Percentiles rank a stretch among this genome's conserved stretches.
Evolutionary conservation across 2,797 vertebrate genomes (phyloP).

Genomic region (Pristis pectinata): DNA sequence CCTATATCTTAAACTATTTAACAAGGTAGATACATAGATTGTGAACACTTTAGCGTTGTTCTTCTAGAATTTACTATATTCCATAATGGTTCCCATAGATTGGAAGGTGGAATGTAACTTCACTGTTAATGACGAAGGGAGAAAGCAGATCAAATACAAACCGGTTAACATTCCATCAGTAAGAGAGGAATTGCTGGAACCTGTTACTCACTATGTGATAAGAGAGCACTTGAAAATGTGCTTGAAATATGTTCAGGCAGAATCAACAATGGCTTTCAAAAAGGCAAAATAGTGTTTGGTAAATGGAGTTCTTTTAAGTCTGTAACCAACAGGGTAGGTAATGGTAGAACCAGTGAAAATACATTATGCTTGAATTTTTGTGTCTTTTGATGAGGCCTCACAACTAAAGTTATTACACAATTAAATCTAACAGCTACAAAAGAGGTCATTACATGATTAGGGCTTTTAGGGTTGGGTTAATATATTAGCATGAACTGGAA

Average conservation of each 20-base stretch:
- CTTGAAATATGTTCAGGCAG: not conserved
- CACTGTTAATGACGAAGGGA: not conserved
- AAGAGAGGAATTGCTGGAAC: not conserved
- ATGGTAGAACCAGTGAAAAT: not conserved
- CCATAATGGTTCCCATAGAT: not conserved
- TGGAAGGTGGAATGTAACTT: not conserved
- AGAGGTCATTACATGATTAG: not conserved
- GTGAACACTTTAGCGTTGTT: not conserved
- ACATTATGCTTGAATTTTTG: not conserved
- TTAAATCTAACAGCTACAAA: too few species aligned
- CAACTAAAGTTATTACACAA: too few species aligned
- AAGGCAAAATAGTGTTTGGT: not conserved
- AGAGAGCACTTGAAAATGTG: not conserved
- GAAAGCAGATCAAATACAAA: not conserved
- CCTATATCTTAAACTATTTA: not conserved
- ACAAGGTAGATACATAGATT: not conserved
- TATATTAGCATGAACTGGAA: not conserved
- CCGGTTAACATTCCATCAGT: not conserved
- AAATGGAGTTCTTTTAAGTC: not conserved
- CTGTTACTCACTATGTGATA: not conserved
- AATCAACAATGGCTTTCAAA: not conserved
- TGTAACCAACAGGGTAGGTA: not conserved
- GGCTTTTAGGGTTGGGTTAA: not conserved
- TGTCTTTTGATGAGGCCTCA: not conserved
- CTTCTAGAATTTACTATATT: not conserved